Evolutionary conservation across 2,797 vertebrate species (phyloP), one percentile per base, ranked within the genome.

Genomic region (Arvicola amphibius): DNA sequence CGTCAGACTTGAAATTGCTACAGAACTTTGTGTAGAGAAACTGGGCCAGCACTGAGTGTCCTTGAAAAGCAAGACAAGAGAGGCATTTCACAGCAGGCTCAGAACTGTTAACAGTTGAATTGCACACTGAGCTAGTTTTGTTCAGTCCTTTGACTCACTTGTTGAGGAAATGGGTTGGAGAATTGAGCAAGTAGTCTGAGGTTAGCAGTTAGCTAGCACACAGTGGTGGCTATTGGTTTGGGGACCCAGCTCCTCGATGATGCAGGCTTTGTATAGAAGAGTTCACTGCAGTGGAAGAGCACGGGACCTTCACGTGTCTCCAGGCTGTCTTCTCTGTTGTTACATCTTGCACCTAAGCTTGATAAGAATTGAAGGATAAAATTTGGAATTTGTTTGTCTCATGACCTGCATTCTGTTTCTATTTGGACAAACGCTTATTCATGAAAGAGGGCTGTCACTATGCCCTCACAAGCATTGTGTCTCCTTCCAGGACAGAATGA

Each of bases 41-140:
- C 11, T 21, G 67, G 29, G 16, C 83, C 9, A 67, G 86, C 10
- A 37, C 23, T 56, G n/a, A 78, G 6, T 87, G 53, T 92, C 74
- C 59, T 29, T 94, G 93, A 76, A 63, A 32, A 48, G 67, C 85
- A 91, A 63, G 34, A 27, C 79, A 71, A 71, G 69, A 46, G 25
- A 43, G 25, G 46, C 74, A 43, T 87, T 83, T 94, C 69, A 56
- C 88, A 29, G 32, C 5, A 12, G 43, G 2, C 74, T 46, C 74
- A 56, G 63, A 93, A 83, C 53, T 84, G 91, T 37, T 89, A 93
- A 90, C 21, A 85, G 78, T 78, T 90, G 80, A 37, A 37, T 32
- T 17, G 11, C 37, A 19, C 78, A n/a, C 77, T 88, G 67, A 94
- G 77, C 59, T 90, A 40, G 34, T 71, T 67, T 89, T 71, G 17